These are phyloP conservation scores for Camponotus floridanus DNA, from an alignment of 1,140 invertebrate species.

Conservation along the genomic window DNA sequence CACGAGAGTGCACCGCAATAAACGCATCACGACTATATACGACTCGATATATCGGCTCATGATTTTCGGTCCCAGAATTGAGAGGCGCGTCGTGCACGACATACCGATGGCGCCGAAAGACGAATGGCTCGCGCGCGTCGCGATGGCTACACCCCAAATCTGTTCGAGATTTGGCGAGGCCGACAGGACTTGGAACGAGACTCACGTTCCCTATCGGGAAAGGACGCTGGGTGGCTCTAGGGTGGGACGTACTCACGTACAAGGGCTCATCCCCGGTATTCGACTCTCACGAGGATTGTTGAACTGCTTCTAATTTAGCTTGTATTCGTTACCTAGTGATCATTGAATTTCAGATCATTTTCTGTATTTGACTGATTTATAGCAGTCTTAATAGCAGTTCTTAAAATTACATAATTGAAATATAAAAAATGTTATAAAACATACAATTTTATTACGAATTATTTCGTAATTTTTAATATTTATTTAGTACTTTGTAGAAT, in stretches of 20 bases:
- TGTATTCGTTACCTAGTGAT: slow-evolving; percentile 65
- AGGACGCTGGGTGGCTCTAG: slow-evolving; percentile 74
- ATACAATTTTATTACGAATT: neutral
- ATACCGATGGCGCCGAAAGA: slow-evolving; percentile 75
- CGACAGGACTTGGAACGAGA: slow-evolving; percentile 78
- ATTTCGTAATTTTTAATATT: neutral
- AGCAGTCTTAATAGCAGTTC: no score
- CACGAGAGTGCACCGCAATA: slow-evolving; percentile 49
- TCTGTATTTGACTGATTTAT: neutral
- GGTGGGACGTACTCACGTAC: slow-evolving; percentile 76
- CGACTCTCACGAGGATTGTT: slow-evolving; percentile 73
- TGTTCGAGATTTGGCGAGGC: slow-evolving; percentile 80
- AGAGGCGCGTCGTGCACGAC: slow-evolving; percentile 70
- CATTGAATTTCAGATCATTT: slow-evolving; percentile 34
- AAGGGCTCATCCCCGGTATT: slow-evolving; percentile 63
- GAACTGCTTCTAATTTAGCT: slow-evolving; percentile 76
- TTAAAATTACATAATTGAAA: neutral
- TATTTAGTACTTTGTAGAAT: neutral
- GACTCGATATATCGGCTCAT: slow-evolving; percentile 61
- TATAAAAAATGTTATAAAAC: neutral
- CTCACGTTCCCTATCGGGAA: slow-evolving; percentile 80
- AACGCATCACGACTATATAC: slow-evolving; percentile 56
- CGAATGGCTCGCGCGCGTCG: slow-evolving; percentile 66
- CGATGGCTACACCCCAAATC: slow-evolving; percentile 78
- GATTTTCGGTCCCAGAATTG: slow-evolving; percentile 48